These are phyloP conservation scores for human (Homo sapiens) DNA, from an alignment of 2,113 vertebrate genomes.

Conservation along the genomic window GRCh38 chr3:5214501-5215000, in stretches of 20 bases:
- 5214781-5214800: not conserved
- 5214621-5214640: not conserved
- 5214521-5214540: not conserved
- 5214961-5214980: not conserved
- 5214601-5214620: rapidly evolving
- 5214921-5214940: not conserved
- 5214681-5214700: not conserved
- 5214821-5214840: not conserved
- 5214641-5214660: not conserved
- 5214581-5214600: not conserved
- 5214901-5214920: not conserved
- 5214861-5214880: not conserved
- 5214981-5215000: not conserved
- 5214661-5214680: rapidly evolving
- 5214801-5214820: rapidly evolving
- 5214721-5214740: not conserved
- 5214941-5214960: not conserved
- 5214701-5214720: not conserved
- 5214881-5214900: not conserved
- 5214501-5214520: not conserved
- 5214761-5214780: not conserved
- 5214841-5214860: not conserved
- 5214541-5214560: not conserved
- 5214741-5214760: not conserved
- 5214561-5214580: rapidly evolving